Conservation (phyloP, 2,113 vertebrate genomes). For the Microcebus ravelobensis region DNA sequence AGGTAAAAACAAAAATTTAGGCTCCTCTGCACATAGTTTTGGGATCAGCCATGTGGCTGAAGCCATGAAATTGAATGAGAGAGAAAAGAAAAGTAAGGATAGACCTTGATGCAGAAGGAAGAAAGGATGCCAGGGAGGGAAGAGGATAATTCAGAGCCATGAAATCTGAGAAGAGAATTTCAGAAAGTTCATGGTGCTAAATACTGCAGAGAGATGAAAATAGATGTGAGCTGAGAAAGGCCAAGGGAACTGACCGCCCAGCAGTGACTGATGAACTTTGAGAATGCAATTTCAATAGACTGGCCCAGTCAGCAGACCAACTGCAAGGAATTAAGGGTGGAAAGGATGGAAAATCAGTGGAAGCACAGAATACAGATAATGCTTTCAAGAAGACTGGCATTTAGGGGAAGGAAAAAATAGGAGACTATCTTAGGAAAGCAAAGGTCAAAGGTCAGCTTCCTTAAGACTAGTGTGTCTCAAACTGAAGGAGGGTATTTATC, state of each 20-base stretch:
- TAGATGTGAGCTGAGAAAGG: neutral
- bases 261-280: neutral
- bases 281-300: neutral
- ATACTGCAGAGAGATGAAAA: neutral
- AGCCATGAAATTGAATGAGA: neutral
- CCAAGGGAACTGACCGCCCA: neutral
- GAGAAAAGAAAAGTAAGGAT: neutral
- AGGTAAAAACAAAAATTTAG: neutral
- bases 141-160: neutral
- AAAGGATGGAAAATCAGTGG: neutral
- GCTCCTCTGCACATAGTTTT: neutral
- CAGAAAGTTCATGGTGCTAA: neutral
- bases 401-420: neutral
- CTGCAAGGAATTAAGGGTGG: neutral
- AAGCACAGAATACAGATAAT: neutral
- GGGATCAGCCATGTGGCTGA: neutral
- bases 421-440: neutral
- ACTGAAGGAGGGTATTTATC: constrained; percentile 39
- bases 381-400: constrained; percentile 1
- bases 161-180: neutral
- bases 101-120: neutral
- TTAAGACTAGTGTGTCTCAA: neutral
- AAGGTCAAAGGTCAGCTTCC: constrained; percentile 20
- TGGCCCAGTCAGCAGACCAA: neutral
- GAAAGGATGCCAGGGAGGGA: neutral